Evolutionary conservation across 2,888 invertebrate genomes (phyloP).

Genomic region (Callyntrura sp.): DNA sequence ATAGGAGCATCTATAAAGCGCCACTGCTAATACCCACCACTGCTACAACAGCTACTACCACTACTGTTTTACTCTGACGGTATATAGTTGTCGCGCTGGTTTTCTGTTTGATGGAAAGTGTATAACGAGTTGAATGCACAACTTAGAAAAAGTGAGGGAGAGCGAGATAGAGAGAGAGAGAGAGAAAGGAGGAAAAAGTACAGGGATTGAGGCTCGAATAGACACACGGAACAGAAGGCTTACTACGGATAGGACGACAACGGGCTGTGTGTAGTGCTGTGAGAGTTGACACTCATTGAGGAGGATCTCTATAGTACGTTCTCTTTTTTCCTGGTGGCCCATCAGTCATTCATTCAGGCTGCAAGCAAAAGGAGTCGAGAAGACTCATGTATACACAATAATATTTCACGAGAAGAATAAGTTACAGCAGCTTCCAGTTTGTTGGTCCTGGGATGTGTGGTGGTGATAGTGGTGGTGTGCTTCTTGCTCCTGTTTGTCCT

Average conservation of each 20-base stretch:
- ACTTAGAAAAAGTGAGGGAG: constrained; percentile 11
- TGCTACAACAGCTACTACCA: neutral
- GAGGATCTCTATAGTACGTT: constrained; percentile 65
- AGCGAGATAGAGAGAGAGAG: constrained; percentile 1
- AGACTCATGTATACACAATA: constrained; percentile 54
- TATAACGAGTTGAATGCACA: constrained; percentile 63
- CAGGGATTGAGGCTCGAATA: neutral
- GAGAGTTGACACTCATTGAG: constrained; percentile 76
- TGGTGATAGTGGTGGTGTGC: constrained; percentile 28
- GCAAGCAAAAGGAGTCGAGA: constrained; percentile 59
- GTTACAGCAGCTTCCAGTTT: constrained; percentile 22
- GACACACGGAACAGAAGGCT: neutral
- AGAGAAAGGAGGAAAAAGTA: constrained; percentile 23
- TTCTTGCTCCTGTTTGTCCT: constrained; percentile 67
- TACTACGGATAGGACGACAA: constrained; percentile 49
- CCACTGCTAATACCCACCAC: no score
- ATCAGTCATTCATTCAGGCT: constrained; percentile 78
- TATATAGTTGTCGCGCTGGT: constrained; percentile 22
- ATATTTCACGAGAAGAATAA: constrained; percentile 51
- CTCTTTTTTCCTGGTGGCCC: constrained; percentile 58
- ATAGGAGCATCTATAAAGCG: neutral
- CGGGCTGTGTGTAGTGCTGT: constrained; percentile 38
- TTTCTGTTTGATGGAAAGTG: constrained; percentile 47
- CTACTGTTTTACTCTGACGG: neutral
- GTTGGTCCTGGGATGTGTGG: constrained; percentile 5